These are phyloP conservation scores for Pelobates cultripes DNA, from an alignment of 2,797 vertebrate genomes.

Conservation along the genomic window DNA sequence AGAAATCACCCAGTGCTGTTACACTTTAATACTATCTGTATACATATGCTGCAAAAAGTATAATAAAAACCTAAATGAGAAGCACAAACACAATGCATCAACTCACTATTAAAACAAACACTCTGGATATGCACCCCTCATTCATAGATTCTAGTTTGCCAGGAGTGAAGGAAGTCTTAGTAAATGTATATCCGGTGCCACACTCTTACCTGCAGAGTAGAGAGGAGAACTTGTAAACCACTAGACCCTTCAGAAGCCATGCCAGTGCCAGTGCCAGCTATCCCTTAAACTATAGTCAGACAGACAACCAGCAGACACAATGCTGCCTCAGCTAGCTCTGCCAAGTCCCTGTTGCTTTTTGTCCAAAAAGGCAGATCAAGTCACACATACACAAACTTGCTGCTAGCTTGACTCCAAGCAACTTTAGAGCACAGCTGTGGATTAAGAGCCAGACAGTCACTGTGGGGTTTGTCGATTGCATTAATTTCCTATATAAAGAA, in stretches of 20 bases:
- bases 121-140: too few species aligned
- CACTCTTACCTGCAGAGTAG: slow-evolving; percentile 85
- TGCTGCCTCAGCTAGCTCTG: slow-evolving; percentile 62
- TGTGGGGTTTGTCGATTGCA: slow-evolving; percentile 62
- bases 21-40: too few species aligned
- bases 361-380: slow-evolving; percentile 61
- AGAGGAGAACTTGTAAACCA: slow-evolving; percentile 86
- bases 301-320: slow-evolving; percentile 58
- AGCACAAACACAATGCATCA: too few species aligned
- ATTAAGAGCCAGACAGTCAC: slow-evolving; percentile 68
- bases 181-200: slow-evolving; percentile 52
- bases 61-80: too few species aligned
- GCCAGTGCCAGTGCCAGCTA: slow-evolving; percentile 63
- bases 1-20: too few species aligned
- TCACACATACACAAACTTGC: slow-evolving; percentile 63
- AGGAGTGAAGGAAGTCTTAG: background rate
- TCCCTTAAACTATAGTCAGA: slow-evolving; percentile 54
- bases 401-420: slow-evolving; percentile 69
- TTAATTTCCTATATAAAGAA: slow-evolving; percentile 80
- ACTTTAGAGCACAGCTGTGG: slow-evolving; percentile 70
- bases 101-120: too few species aligned
- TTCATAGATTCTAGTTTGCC: too few species aligned
- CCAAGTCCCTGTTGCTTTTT: slow-evolving; percentile 65
- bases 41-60: too few species aligned
- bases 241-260: slow-evolving; percentile 82